Base-by-base conservation (phyloP, 2,888 invertebrate species). In the Tipula confusa region DNA sequence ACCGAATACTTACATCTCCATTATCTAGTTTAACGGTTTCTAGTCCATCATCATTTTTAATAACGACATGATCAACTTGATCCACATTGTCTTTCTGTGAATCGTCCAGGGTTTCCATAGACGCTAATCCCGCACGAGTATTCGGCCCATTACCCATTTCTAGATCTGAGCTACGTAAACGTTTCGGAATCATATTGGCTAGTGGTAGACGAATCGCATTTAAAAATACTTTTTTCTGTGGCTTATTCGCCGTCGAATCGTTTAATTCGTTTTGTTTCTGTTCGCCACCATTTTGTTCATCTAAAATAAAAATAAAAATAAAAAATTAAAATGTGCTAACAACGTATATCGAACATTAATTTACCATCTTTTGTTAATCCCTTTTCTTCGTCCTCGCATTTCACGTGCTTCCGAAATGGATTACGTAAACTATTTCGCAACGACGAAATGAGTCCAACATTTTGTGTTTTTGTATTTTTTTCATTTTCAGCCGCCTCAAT, bases 91-190 rank as follows among this genome's bases (percentile, higher is more conserved):
- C 92, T 83, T 93, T 91, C 18, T 91, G 89, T 85, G 93, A 93
- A 86, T 95, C 95, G 87, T 95, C 95, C 80, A 95, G 90, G 0
- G 95, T 95, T 88, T 96, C 96, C 92, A 94, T 93, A 5, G 95
- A 95, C 0, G 96, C 95, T 83, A 96, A 90, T 24, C 94, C 93
- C 5, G 94, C 95, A 86, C 93, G 93, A n/a, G 89, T 88, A 84
- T 92, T 91, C 83, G 91, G 87, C 84, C 91, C 92, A 82, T 91
- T 89, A 84, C 92, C 91, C 33, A 91, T 88, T 87, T 93, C 92
- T 5, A 90, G 88, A 87, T 91, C 89, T 86, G 90, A 88, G 84
- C 89, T 87, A 64, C 87, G 86, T 31, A 86, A 83, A 48, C 87
- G 90, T 86, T 90, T 91, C 86, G 93, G 92, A 86, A 92, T 91